These are phyloP conservation scores for Paragorgia papillata DNA, from an alignment of 92 coral and sea anemone species.

Conservation along the genomic window DNA sequence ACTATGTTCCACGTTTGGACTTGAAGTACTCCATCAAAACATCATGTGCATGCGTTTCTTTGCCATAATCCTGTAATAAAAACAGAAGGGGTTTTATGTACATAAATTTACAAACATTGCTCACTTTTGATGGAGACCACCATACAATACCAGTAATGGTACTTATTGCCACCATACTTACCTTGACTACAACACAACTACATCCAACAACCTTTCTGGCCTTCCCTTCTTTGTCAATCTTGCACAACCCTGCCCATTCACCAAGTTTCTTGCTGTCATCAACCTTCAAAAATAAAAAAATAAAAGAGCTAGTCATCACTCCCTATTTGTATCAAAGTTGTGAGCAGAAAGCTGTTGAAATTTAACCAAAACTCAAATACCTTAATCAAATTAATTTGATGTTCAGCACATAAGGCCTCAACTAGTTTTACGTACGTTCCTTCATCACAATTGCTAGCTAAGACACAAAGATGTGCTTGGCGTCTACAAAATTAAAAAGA, in stretches of 20 bases:
- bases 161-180: too few species aligned
- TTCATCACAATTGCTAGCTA: conserved; percentile 99
- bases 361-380: conserved; percentile 28
- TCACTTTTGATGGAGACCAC: too few species aligned
- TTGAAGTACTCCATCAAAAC: conserved; percentile 93
- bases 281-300: conserved; percentile 55
- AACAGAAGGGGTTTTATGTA: neutral
- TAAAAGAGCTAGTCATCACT: neutral
- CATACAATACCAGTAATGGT: too few species aligned
- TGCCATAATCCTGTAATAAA: conserved; percentile 82
- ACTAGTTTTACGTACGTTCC: conserved; percentile 91
- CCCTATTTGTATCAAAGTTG: neutral
- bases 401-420: conserved; percentile 97
- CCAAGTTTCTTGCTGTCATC: conserved; percentile 99
- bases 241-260: conserved; percentile 98
- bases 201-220: conserved; percentile 99
- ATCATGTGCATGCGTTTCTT: conserved; percentile 94
- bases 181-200: conserved; percentile 98
- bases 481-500: conserved; percentile 63
- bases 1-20: conserved; percentile 83
- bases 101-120: too few species aligned
- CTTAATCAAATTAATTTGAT: conserved; percentile 81
- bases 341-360: too few species aligned
- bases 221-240: conserved; percentile 99
- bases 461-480: conserved; percentile 92